Percentiles rank a stretch among this genome's conserved stretches.
Evolutionary conservation across 1,140 invertebrate species (phyloP).

Genomic region (Leptinotarsa defecta): DNA sequence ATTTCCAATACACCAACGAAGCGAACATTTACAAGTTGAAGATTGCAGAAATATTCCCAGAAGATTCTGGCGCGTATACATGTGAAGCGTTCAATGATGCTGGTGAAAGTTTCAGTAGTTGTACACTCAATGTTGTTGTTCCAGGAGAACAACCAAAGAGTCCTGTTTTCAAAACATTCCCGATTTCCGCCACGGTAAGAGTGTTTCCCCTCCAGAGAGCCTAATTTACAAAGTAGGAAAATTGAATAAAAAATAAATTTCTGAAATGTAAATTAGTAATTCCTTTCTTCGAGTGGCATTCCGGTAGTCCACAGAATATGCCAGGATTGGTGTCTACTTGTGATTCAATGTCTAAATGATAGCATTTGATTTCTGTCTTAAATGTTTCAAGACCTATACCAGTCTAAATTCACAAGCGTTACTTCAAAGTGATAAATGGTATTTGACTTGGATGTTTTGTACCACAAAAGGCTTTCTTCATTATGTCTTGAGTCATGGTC

Average conservation of each 20-base stretch:
- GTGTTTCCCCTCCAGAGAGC: neutral
- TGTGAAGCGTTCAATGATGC: slow-evolving; percentile 96
- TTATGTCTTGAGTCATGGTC: no score
- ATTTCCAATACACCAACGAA: slow-evolving; percentile 90
- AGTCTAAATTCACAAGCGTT: no score
- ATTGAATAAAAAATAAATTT: neutral
- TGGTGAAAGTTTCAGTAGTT: slow-evolving; percentile 91
- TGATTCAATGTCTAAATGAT: no score
- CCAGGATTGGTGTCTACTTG: no score
- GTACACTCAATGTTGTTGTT: slow-evolving; percentile 82
- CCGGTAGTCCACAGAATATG: no score
- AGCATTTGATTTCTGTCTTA: no score
- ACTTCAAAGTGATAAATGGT: no score
- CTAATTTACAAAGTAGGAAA: neutral
- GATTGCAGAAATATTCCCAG: slow-evolving; percentile 94
- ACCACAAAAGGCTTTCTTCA: no score
- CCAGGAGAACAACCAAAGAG: slow-evolving; percentile 83
- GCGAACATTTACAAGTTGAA: slow-evolving; percentile 89
- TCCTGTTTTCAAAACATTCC: slow-evolving; percentile 87
- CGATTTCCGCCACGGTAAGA: slow-evolving; percentile 75
- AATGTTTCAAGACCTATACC: no score
- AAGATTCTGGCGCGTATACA: slow-evolving; percentile 91
- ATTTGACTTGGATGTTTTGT: no score
- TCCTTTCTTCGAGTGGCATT: no score
- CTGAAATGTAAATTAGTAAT: no score